Conservation (phyloP, 1,140 invertebrate species). For the Oedothorax gibbosus region DNA sequence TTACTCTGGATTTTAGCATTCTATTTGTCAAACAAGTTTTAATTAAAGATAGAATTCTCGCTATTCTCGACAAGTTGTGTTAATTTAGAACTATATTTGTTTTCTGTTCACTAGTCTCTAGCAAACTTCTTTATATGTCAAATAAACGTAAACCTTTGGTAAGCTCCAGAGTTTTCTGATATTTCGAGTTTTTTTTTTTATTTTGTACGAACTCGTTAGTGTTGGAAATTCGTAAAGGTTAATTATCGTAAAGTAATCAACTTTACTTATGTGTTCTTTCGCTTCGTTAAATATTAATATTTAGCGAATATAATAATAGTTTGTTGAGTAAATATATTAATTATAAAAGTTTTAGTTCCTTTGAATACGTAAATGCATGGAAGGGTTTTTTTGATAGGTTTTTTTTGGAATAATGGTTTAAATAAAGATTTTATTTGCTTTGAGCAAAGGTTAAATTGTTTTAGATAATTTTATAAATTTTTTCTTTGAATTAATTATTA, state of each 20-base stretch:
- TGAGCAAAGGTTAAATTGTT: too few relatives aligned
- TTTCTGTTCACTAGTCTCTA: not conserved
- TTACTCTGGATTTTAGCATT: not conserved
- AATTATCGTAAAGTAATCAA: slow-evolving; percentile 7
- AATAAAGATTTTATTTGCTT: too few relatives aligned
- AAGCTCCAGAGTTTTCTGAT: not conserved
- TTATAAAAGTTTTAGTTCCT: too few relatives aligned
- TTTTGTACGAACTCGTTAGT: slow-evolving; percentile 2
- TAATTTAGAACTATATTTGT: slow-evolving; percentile 15
- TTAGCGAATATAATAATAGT: too few relatives aligned
- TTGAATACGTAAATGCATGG: too few relatives aligned
- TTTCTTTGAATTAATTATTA: too few relatives aligned
- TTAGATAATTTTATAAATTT: too few relatives aligned
- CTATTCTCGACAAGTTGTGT: not conserved
- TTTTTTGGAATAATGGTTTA: too few relatives aligned
- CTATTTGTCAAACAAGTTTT: not conserved
- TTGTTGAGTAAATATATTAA: too few relatives aligned
- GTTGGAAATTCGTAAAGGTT: not conserved
- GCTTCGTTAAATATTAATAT: not conserved
- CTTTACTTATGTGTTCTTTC: not conserved
- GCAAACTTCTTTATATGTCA: not conserved
- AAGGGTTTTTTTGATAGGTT: too few relatives aligned
- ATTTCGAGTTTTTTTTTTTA: not conserved
- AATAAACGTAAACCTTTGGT: not conserved
- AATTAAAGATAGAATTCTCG: not conserved